Evolutionary conservation across 1,140 invertebrate species (phyloP).

Genomic region (Cotesia typhae): DNA sequence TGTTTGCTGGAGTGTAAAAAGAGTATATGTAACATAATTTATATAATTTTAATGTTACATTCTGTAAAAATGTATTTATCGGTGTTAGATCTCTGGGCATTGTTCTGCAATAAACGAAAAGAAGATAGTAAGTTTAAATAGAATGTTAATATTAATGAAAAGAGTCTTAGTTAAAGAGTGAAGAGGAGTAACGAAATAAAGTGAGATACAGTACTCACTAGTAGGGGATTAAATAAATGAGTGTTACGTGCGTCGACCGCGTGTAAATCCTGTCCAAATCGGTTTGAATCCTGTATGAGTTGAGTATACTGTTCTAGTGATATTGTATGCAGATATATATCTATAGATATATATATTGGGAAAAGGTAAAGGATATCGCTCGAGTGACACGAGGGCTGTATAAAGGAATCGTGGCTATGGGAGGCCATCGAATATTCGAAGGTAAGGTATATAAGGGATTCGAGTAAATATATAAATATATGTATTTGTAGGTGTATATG

Average conservation of each 20-base stretch:
- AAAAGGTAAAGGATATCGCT: conserved; percentile 25
- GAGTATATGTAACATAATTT: conserved; percentile 1
- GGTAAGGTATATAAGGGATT: conserved; percentile 3
- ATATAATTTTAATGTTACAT: conserved; percentile 45
- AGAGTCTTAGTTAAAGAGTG: conserved; percentile 1
- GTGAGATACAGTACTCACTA: conserved; percentile 1
- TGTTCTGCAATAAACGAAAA: conserved; percentile 50
- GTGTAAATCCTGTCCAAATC: conserved; percentile 34
- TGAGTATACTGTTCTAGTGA: too few species aligned
- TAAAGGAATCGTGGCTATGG: conserved; percentile 22
- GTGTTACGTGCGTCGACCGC: conserved; percentile 23
- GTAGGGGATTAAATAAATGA: conserved; percentile 35
- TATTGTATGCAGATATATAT: too few species aligned
- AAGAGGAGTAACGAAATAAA: not conserved
- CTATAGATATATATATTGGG: not conserved
- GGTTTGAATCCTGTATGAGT: not conserved
- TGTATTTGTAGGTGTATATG: conserved; percentile 17
- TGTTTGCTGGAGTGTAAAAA: conserved; percentile 21
- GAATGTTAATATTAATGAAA: conserved; percentile 17
- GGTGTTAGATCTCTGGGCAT: conserved; percentile 59
- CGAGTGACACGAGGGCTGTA: conserved; percentile 13
- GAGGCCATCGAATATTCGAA: conserved; percentile 21
- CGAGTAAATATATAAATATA: conserved; percentile 17
- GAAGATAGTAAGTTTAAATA: conserved; percentile 14
- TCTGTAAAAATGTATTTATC: conserved; percentile 64